Conservation (phyloP, 2,797 vertebrate species). For the Forpus xanthops region DNA sequence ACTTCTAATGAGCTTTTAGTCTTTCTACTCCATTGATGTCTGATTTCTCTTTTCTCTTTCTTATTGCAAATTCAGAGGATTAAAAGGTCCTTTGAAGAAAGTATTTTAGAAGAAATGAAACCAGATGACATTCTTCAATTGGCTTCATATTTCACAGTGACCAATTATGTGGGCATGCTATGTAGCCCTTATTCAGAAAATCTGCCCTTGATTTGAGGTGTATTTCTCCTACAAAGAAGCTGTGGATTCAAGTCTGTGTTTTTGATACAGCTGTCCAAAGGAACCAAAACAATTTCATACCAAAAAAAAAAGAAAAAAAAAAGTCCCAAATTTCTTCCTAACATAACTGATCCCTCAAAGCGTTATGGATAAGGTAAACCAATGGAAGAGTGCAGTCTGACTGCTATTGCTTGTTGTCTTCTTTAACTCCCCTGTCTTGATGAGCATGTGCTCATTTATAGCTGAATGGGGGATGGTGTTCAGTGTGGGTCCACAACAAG, state of each 20-base stretch:
- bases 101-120: slow-evolving; percentile 54
- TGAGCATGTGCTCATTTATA: not conserved
- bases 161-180: slow-evolving; percentile 15
- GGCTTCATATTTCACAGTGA: slow-evolving; percentile 59
- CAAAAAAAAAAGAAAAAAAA: not conserved
- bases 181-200: slow-evolving; percentile 19
- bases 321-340: not conserved
- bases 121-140: slow-evolving; percentile 56
- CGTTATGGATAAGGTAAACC: not conserved
- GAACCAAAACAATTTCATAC: not conserved
- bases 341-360: not conserved
- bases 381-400: not conserved
- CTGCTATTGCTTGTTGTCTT: not conserved
- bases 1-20: slow-evolving; percentile 31
- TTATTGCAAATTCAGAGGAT: slow-evolving; percentile 39
- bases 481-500: not conserved
- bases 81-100: slow-evolving; percentile 61
- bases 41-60: slow-evolving; percentile 8
- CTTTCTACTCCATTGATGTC: slow-evolving; percentile 29
- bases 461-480: not conserved
- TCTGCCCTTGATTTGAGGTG: slow-evolving; percentile 42
- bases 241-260: not conserved
- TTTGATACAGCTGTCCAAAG: not conserved
- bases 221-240: slow-evolving; percentile 16
- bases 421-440: not conserved